phyloP scores from a whole-genome alignment of 2,888 invertebrate genomes.

The Drosophila barbarae region DNA sequence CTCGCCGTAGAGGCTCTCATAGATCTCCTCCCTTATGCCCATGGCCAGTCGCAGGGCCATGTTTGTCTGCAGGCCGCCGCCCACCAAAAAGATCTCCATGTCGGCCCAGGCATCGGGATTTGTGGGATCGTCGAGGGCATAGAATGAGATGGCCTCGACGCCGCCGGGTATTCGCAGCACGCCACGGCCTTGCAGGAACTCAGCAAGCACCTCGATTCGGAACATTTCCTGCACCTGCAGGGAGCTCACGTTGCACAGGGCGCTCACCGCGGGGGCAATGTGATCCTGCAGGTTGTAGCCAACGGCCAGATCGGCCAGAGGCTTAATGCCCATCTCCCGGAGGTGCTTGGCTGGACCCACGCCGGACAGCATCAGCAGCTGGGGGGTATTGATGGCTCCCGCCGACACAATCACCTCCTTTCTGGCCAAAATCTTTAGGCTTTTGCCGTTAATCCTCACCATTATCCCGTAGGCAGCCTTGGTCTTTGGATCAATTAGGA shows the following conservation, averaged over 20 bases:
- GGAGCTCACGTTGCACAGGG: slow-evolving; percentile 80
- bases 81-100: slow-evolving; percentile 84
- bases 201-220: slow-evolving; percentile 45
- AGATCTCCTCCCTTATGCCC: slow-evolving; percentile 79
- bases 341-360: slow-evolving; percentile 84
- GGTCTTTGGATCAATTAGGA: slow-evolving; percentile 81
- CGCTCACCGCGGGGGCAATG: slow-evolving; percentile 84
- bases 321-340: slow-evolving; percentile 81
- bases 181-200: slow-evolving; percentile 73
- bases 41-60: slow-evolving; percentile 74
- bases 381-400: slow-evolving; percentile 90
- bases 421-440: slow-evolving; percentile 81
- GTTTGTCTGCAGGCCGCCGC: slow-evolving; percentile 79
- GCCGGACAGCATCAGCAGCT: slow-evolving; percentile 89
- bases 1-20: slow-evolving; percentile 78
- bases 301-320: slow-evolving; percentile 83
- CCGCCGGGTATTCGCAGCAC: slow-evolving; percentile 81
- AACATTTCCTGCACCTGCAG: slow-evolving; percentile 59
- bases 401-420: slow-evolving; percentile 87
- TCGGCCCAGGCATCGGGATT: slow-evolving; percentile 81
- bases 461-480: slow-evolving; percentile 82
- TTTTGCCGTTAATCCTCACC: slow-evolving; percentile 78
- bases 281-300: slow-evolving; percentile 85
- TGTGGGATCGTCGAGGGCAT: slow-evolving; percentile 80
- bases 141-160: slow-evolving; percentile 83